Conservation (phyloP, 2,888 invertebrate genomes). For the Lepidonotus clava region DNA sequence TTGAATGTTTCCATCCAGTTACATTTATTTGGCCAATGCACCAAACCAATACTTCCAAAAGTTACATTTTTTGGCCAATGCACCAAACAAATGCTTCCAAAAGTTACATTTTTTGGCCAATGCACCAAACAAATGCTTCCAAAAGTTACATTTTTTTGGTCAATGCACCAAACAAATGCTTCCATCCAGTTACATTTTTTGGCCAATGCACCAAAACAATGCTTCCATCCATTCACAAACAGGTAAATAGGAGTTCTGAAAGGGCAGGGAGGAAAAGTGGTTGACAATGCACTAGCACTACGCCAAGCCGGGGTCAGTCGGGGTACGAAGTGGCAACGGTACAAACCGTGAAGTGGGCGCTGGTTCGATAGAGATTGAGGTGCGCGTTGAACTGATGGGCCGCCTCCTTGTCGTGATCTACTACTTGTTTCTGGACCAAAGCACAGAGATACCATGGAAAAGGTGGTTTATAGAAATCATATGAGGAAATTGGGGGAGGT, state of each 20-base stretch:
- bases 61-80: too few species aligned
- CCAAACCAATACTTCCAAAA: too few species aligned
- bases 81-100: too few species aligned
- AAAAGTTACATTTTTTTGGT: too few species aligned
- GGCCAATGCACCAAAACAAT: too few species aligned
- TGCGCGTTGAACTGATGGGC: slow-evolving; percentile 16
- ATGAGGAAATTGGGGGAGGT: too few species aligned
- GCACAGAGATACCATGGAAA: not conserved
- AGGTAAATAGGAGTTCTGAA: not conserved
- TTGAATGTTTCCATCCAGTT: not conserved
- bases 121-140: too few species aligned
- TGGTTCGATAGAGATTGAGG: slow-evolving; percentile 36
- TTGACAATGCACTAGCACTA: not conserved
- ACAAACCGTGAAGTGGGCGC: slow-evolving; percentile 35
- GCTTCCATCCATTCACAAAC: too few species aligned
- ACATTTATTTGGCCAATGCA: not conserved
- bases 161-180: too few species aligned
- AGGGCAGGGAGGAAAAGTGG: not conserved
- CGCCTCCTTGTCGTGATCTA: not conserved
- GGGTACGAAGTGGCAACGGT: not conserved
- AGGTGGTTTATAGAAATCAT: too few species aligned
- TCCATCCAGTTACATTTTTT: too few species aligned
- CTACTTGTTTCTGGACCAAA: not conserved
- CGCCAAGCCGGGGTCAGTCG: not conserved
- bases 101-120: too few species aligned